Evolutionary conservation across 2,888 invertebrate genomes (phyloP), one percentile per base, ranked within the genome.

Genomic region (Ennomos quercinarius): DNA sequence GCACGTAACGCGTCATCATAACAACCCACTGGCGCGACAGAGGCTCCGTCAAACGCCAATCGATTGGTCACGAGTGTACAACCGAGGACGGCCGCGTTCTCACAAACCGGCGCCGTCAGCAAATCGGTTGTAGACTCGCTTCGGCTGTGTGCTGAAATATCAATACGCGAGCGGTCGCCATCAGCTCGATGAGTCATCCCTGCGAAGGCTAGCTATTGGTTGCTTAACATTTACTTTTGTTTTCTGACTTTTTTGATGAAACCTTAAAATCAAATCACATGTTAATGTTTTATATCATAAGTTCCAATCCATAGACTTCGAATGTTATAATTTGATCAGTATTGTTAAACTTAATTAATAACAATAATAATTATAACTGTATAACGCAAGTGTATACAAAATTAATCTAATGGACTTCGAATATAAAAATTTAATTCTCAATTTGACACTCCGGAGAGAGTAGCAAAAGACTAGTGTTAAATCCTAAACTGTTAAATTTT

Each of bases 1-100:
- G 61, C 49, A 60, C 63, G 80, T 83, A 78, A 81, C 84, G 84
- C 73, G 75, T 80, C 74, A 76, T 85, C 79, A 85, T 62, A 83
- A 83, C 76, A 79, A 81, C 78, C 70, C 75, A 87, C 84, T 78
- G 89, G 88, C 87, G 89, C 81, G 87, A 87, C 85, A 81, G 77
- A 79, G 88, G 86, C 76, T 90, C 77, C 84, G 86, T 89, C 89
- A 84, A 83, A 83, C 79, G 81, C 81, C 82, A 85, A 87, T 75
- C 81, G 86, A 86, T 83, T 80, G 83, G 81, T 81, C 67, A 80
- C 77, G 86, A 86, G 80, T 85, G 79, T 82, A 81, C 83, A 86
- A 86, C 80, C 79, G 81, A 81, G 66, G 64, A 73, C 72, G 78
- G 74, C 73, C 73, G 64, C 65, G 53, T 64, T 45, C 68, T 64